Evolutionary conservation across 2,888 invertebrate species (phyloP).

Genomic region (Tenthredo livida): DNA sequence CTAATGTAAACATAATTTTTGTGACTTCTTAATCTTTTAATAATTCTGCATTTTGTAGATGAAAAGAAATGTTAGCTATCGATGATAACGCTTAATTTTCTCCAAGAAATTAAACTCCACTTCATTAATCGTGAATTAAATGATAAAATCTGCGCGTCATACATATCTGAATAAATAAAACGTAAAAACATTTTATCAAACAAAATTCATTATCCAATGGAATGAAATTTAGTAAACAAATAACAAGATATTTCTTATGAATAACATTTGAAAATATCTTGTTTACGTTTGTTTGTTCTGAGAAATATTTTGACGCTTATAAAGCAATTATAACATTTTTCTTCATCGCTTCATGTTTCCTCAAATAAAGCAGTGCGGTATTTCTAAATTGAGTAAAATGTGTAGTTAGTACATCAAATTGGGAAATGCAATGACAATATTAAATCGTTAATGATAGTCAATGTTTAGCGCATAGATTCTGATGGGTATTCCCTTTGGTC

Average conservation of each 20-base stretch:
- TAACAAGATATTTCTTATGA: neutral
- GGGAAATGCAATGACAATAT: conserved; percentile 58
- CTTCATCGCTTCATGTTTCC: neutral
- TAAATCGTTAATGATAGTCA: conserved; percentile 48
- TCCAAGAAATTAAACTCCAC: neutral
- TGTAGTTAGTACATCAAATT: conserved; percentile 54
- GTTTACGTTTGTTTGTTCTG: neutral
- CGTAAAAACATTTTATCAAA: neutral
- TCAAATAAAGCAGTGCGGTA: neutral
- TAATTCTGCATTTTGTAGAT: neutral
- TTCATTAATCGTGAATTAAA: neutral
- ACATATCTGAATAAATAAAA: neutral
- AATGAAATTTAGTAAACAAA: neutral
- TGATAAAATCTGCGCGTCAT: neutral
- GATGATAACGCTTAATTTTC: neutral
- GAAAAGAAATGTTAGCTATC: neutral
- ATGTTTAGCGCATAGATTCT: neutral
- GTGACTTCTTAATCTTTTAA: neutral
- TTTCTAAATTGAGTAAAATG: neutral
- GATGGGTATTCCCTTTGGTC: conserved; percentile 8
- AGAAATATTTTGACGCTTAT: neutral
- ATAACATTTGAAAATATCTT: neutral
- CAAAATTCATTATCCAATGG: neutral
- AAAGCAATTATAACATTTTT: neutral
- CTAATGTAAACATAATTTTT: neutral